Percentiles rank a stretch among this genome's conserved stretches.
phyloP scores from a whole-genome alignment of 2,113 vertebrate species.

The Leucoraja erinaceus region DNA sequence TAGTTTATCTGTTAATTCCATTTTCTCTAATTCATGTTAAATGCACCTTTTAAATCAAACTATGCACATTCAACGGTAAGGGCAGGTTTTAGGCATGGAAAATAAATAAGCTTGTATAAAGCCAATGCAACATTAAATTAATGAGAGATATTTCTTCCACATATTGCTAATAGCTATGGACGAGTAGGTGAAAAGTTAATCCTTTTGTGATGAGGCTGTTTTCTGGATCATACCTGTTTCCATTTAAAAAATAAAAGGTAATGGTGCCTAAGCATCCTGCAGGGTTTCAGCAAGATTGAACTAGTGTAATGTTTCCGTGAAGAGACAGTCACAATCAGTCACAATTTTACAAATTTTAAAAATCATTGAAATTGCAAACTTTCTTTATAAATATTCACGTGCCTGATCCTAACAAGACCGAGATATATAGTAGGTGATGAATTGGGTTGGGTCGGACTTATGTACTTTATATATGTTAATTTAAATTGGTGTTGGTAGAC shows the following conservation, averaged over 20 bases:
- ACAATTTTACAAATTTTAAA: not conserved
- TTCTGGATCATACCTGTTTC: not conserved
- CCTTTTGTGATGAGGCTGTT: not conserved
- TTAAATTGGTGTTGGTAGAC: too few relatives aligned
- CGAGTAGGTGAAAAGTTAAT: not conserved
- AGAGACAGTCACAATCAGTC: not conserved
- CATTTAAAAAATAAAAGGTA: not conserved
- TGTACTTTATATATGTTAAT: too few relatives aligned
- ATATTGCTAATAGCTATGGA: not conserved
- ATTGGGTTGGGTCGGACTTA: too few relatives aligned
- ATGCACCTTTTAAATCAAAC: not conserved
- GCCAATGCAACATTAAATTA: not conserved
- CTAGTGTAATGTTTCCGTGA: not conserved
- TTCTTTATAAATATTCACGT: not conserved
- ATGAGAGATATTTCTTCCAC: not conserved
- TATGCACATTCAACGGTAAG: not conserved
- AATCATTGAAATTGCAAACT: not conserved
- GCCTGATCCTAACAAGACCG: too few relatives aligned
- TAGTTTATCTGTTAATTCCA: not conserved
- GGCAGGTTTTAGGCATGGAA: not conserved
- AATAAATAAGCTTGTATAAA: not conserved
- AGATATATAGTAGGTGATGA: too few relatives aligned
- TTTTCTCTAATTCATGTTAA: not conserved
- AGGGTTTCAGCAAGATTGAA: conserved; percentile 1
- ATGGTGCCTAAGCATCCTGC: not conserved